Conservation (phyloP, 2,888 invertebrate species). For the Caenorhabditis sp. region DNA sequence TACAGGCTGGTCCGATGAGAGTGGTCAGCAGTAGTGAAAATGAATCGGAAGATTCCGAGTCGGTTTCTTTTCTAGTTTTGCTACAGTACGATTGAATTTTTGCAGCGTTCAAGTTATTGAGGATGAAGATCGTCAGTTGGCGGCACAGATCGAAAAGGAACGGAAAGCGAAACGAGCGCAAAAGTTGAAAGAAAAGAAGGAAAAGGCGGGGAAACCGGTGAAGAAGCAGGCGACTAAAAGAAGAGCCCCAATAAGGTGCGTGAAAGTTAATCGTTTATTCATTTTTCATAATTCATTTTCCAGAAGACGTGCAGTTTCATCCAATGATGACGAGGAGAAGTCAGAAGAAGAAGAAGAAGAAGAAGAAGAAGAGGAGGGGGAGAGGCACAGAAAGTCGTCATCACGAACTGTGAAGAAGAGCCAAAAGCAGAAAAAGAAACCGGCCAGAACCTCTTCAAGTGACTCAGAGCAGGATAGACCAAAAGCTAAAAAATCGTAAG, state of each 20-base stretch:
- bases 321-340: conserved; percentile 24
- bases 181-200: conserved; percentile 31
- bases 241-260: conserved; percentile 3
- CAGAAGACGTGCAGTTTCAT: conserved; percentile 15
- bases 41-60: conserved; percentile 22
- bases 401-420: not conserved
- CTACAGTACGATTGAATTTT: too few species aligned
- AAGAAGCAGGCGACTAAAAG: conserved; percentile 1
- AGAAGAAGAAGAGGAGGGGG: conserved; percentile 3
- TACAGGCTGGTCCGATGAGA: conserved; percentile 15
- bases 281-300: not conserved
- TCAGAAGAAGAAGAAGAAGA: conserved; percentile 10
- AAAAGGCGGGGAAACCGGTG: conserved; percentile 23
- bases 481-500: not conserved
- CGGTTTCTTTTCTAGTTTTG: not conserved
- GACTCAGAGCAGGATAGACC: not conserved
- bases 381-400: not conserved
- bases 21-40: conserved; percentile 3
- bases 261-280: not conserved
- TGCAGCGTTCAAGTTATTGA: conserved; percentile 59
- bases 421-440: not conserved
- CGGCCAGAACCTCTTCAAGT: not conserved
- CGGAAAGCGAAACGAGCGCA: conserved; percentile 39
- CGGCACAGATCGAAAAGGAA: conserved; percentile 41
- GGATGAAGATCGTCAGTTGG: conserved; percentile 60